Percentiles rank a stretch among this genome's conserved stretches.
phyloP scores from a whole-genome alignment of 2,797 vertebrate species.

The Lithobates pipiens region DNA sequence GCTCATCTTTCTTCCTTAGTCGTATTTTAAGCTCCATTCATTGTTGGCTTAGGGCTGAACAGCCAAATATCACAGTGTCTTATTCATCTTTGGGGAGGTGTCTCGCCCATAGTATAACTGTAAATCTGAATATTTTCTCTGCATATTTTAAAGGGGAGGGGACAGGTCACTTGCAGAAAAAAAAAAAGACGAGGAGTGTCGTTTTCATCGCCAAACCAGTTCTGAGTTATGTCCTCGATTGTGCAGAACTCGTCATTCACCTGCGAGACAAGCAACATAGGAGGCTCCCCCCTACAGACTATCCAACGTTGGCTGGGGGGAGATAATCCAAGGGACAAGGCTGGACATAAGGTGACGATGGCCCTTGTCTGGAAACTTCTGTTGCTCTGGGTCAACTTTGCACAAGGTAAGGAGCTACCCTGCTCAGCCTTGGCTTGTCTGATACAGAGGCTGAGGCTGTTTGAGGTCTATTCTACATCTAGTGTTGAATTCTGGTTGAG shows the following conservation, averaged over 20 bases:
- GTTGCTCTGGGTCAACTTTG: constrained; percentile 14
- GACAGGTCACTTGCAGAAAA: too few species aligned
- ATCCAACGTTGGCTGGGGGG: constrained; percentile 25
- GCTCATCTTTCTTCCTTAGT: background rate
- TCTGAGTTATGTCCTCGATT: constrained; percentile 41
- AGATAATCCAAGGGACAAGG: background rate
- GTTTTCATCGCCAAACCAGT: constrained; percentile 34
- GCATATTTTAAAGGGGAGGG: constrained; percentile 15
- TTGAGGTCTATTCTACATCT: background rate
- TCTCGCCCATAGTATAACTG: background rate
- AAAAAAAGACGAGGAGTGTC: constrained; percentile 27
- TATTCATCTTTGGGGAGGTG: background rate
- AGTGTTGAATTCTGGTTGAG: too few species aligned
- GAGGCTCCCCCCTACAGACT: constrained; percentile 6
- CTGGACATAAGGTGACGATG: constrained; percentile 9
- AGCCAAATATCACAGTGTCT: background rate
- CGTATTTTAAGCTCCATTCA: too few species aligned
- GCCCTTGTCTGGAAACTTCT: constrained; percentile 12
- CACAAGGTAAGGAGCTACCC: constrained; percentile 14
- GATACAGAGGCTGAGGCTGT: background rate
- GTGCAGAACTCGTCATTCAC: background rate
- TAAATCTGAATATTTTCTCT: background rate
- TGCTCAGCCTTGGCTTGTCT: background rate
- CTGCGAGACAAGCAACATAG: background rate
- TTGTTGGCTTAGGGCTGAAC: too few species aligned